phyloP scores from a whole-genome alignment of 2,888 invertebrate species.

The Muschampia plurimacula region DNA sequence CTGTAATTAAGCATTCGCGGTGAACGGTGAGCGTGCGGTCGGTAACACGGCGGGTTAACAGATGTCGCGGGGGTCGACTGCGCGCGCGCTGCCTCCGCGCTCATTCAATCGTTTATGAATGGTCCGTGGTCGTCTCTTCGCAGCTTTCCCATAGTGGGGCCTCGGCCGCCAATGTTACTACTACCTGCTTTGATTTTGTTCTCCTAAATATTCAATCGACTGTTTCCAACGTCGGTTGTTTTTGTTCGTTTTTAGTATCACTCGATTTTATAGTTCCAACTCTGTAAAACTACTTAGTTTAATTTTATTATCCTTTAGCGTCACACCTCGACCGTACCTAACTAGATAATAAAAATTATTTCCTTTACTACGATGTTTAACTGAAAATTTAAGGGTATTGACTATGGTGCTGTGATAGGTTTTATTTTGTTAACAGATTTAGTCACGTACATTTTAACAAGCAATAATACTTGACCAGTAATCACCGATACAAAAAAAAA shows the following conservation, averaged over 20 bases:
- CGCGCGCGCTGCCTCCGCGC: slow-evolving; percentile 54
- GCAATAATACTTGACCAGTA: too few species aligned
- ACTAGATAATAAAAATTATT: slow-evolving; percentile 8
- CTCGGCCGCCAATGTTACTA: slow-evolving; percentile 41
- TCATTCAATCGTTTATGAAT: slow-evolving; percentile 83
- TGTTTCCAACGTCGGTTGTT: background rate
- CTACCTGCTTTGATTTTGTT: slow-evolving; percentile 38
- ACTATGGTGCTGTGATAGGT: too few species aligned
- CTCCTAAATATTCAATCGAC: slow-evolving; percentile 20
- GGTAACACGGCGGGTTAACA: slow-evolving; percentile 55
- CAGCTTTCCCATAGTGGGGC: slow-evolving; percentile 80
- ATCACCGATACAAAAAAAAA: too few species aligned
- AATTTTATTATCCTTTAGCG: slow-evolving; percentile 1
- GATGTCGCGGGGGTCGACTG: slow-evolving; percentile 64
- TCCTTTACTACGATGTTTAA: background rate
- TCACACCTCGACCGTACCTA: slow-evolving; percentile 1
- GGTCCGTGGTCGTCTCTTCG: slow-evolving; percentile 65
- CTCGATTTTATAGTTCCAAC: background rate
- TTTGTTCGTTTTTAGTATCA: background rate
- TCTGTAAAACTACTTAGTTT: background rate
- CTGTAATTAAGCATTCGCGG: slow-evolving; percentile 22
- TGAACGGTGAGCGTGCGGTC: slow-evolving; percentile 19
- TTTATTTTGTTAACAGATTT: too few species aligned
- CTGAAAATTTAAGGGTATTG: background rate
- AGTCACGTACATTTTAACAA: too few species aligned